Evolutionary conservation across 2,797 vertebrate species (phyloP).

Genomic region (Manis pentadactyla): DNA sequence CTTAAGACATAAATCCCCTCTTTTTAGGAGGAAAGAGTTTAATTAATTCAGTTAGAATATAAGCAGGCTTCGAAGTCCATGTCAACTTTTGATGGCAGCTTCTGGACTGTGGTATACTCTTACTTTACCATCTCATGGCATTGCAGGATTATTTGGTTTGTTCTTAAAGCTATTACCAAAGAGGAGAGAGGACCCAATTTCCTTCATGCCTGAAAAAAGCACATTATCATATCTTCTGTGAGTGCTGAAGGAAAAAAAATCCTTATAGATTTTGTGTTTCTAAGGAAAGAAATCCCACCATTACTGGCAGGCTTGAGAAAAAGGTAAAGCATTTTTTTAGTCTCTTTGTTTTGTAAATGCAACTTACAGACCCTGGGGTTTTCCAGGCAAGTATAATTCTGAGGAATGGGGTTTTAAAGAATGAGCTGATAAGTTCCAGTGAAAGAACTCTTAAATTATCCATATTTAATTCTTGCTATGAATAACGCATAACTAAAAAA

Average conservation of each 20-base stretch:
- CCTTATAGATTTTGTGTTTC: background rate
- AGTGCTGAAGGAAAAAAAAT: background rate
- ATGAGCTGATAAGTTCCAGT: background rate
- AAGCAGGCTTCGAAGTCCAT: background rate
- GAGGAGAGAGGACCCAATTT: background rate
- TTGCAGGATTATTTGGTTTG: background rate
- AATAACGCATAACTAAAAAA: background rate
- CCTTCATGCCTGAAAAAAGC: background rate
- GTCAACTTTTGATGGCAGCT: background rate
- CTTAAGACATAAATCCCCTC: background rate
- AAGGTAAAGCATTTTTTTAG: background rate
- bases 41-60: background rate
- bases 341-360: background rate
- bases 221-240: background rate
- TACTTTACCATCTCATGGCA: background rate
- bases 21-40: background rate
- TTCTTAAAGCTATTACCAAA: background rate
- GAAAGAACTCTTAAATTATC: background rate
- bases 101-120: background rate
- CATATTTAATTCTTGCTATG: background rate
- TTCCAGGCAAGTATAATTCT: background rate
- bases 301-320: background rate
- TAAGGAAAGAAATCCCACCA: background rate
- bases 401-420: background rate
- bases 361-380: background rate